Percentiles rank a stretch among this genome's conserved stretches.
Evolutionary conservation across 2,888 invertebrate genomes (phyloP).

Genomic region (Maniola hyperantus): DNA sequence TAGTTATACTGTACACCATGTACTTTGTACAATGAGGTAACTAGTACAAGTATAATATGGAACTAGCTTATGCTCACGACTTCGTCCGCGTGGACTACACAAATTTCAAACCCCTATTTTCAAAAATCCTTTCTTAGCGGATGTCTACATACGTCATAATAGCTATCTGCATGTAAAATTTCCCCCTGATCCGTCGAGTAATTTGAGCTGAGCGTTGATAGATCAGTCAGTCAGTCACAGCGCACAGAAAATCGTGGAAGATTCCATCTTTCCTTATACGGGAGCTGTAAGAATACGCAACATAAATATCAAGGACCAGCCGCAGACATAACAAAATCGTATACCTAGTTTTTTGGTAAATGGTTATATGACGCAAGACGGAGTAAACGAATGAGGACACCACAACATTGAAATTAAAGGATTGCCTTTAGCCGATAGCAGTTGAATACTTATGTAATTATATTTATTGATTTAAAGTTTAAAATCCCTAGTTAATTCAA

Average conservation of each 20-base stretch:
- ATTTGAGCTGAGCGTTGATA: too few relatives aligned
- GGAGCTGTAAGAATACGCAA: constrained; percentile 5
- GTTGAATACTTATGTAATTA: neutral
- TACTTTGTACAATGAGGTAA: neutral
- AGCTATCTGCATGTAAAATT: too few relatives aligned
- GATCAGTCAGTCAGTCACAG: too few relatives aligned
- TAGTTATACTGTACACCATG: too few relatives aligned
- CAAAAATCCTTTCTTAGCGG: too few relatives aligned
- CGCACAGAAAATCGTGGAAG: constrained; percentile 29
- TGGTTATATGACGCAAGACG: constrained; percentile 9
- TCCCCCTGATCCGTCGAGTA: too few relatives aligned
- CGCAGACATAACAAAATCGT: constrained; percentile 12
- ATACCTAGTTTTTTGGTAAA: neutral
- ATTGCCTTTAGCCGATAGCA: neutral
- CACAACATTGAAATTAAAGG: neutral
- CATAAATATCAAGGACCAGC: neutral
- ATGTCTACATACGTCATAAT: too few relatives aligned
- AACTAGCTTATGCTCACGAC: too few relatives aligned
- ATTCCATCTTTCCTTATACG: constrained; percentile 30
- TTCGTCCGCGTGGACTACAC: too few relatives aligned
- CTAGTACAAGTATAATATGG: neutral
- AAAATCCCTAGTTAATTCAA: too few relatives aligned
- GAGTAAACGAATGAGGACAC: constrained; percentile 4
- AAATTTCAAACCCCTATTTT: too few relatives aligned
- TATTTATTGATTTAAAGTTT: too few relatives aligned